Conservation (phyloP, 2,113 vertebrate species). For the Nycticebus coucang region DNA sequence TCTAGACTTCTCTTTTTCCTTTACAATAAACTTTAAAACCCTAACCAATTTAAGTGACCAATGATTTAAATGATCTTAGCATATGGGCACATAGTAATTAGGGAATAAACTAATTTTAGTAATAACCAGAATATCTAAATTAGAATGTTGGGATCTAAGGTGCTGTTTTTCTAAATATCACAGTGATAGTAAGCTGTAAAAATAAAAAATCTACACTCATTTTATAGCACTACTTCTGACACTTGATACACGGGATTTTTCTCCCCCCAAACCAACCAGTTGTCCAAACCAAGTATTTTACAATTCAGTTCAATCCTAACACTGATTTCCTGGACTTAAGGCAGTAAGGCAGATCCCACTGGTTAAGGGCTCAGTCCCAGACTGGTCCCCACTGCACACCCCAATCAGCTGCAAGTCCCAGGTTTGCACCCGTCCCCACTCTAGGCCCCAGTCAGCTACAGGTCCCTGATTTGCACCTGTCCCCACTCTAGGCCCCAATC, state of each 20-base stretch:
- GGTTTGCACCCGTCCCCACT: background rate
- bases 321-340: background rate
- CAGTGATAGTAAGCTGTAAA: background rate
- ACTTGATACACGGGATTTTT: no score
- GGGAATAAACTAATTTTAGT: background rate
- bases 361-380: background rate
- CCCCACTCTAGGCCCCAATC: background rate
- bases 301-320: background rate
- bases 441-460: background rate
- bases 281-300: background rate
- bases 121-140: no score
- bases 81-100: background rate
- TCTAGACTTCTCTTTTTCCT: background rate
- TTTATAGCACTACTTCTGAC: background rate
- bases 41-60: background rate
- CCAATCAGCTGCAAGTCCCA: background rate
- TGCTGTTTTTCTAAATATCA: background rate
- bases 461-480: background rate
- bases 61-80: background rate
- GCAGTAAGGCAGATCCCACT: background rate
- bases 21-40: background rate
- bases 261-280: background rate
- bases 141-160: fast-evolving
- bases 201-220: background rate
- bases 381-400: background rate